Base-by-base conservation (phyloP, 2,797 vertebrate genomes). In the Enteromius thamalakanensis region DNA sequence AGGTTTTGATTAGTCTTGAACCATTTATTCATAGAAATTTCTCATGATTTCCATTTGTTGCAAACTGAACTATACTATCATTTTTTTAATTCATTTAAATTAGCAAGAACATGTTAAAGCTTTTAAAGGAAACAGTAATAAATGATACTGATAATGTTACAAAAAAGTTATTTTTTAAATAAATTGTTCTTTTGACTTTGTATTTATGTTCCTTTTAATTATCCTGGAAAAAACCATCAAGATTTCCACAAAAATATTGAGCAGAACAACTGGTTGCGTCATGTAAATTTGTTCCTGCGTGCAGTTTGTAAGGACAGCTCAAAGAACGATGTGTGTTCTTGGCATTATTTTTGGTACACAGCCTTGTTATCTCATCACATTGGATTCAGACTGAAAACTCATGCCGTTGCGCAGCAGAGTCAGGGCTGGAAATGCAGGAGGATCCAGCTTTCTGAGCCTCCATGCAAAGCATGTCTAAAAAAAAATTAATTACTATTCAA, bases 341-440 rank as follows among this genome's bases (percentile, higher is more conserved):
- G 34, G 4, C n/a, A 10, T 76, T 23, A 76, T 26, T 76, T 60
- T 58, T 40, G 51, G 21, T 10, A n/a, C 9, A 51, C 70, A 74
- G 47, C 17, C 19, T 55, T 8, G 32, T 71, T 72, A 19, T 29
- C 15, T 72, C 34, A 58, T 58, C 51, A 76, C 34, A 11, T 17
- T 47, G 23, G 15, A 62, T 64, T 77, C 23, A 77, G 40, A 45
- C 40, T 62, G 58, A 60, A 62, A 62, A 60, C 32, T 42, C 69
- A 6, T 71, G 69, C 15, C 8, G 37, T 32, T 26, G 45, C 2
- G 15, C 8, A 49, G 8, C 29, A 49, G 23, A 49, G 45, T 49
- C 53, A 23, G 32, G 26, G 34, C 32, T 40, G 34, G 53, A 37
- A 76, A n/a, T 3, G 0, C 10, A 14, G 5, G 17, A 53, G 17